Evolutionary conservation across 2,797 vertebrate genomes (phyloP), one percentile per base, ranked within the genome.

Genomic region (Bradypodion pumilum): DNA sequence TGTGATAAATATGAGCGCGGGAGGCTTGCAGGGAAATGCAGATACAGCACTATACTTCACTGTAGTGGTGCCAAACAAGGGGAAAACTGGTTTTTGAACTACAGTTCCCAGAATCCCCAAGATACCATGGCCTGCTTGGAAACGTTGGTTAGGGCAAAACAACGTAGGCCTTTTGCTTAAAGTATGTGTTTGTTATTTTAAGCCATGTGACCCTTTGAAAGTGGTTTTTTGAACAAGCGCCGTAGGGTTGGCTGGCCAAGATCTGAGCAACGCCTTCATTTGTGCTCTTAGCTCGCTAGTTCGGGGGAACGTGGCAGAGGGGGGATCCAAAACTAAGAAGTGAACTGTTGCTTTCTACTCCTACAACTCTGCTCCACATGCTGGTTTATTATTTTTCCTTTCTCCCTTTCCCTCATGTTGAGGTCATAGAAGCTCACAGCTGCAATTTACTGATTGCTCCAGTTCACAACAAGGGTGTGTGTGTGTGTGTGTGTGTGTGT

Each of bases 391-490:
- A 37, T 62, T 42, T 19, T 44, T 62, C 5, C 19, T 21, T 23
- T 27, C 5, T 12, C 40, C 16, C 44, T 44, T n/a, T 49, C 21
- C 4, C 6, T 63, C 46, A 2, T 3, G 29, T 40, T 2, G 63
- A 49, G 73, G 72, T 70, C 49, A 60, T 63, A 3, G 35, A 75
- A 83, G 72, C 77, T 75, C 2, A 9, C 15, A 32, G 52, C 70
- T 83, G 76, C 81, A 79, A 74, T 76, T 52, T 80, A 72, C 65
- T 81, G 83, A 76, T 85, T 76, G 78, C 78, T 75, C 52, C 15
- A 5, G 81, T 56, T 80, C 40, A 74, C 49, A 69, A 69, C 77
- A 76, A 83, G 80, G 25, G 70, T n/a, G n/a, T n/a, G n/a, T 29
- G 56, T 60, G n/a, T n/a, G n/a, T n/a, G n/a, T n/a, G n/a, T n/a